Base-by-base conservation (phyloP, 2,113 vertebrate species). In the Hepsetus odoe region DNA sequence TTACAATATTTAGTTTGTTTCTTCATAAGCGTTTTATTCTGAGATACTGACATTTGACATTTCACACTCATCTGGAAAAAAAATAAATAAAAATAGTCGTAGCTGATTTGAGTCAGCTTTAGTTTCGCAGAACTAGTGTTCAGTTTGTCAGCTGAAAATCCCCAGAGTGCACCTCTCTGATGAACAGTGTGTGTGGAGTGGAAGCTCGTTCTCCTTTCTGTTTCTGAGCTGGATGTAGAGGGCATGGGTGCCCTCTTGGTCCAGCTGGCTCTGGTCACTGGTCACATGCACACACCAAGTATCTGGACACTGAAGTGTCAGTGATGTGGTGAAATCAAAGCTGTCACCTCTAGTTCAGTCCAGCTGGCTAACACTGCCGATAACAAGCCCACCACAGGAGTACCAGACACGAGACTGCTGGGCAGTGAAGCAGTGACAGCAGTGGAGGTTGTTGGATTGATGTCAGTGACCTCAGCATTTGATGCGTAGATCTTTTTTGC, bases 231-330 rank as follows among this genome's bases (percentile, higher is more conserved):
- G 13, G 49, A 16, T 24, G n/a, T 38, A 35, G 32, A 72, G 51
- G 53, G 51, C 35, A 42, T 18, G 35, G 22, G n/a, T 26, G 6
- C 58, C 53, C 32, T 33, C 24, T 22, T 58, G 51, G 33, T 78
- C 76, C 44, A 72, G 76, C 78, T 74, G 72, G 71, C 78, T 38
- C 55, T 24, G 35, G 32, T 56, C 2, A 49, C 32, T 49, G 49
- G 20, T 55, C 77, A 80, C 51, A 74, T 32, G 20, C 40, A 72
- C 70, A 65, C 58, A 28, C 73, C 72, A 46, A 46, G 40, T 26
- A 26, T 75, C 51, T 61, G 76, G 76, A 64, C 32, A 18, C 32
- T 33, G 18, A 20, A 55, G 51, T 55, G n/a, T 49, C 22, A 59
- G 35, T 18, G n/a, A 46, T 35, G 35, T 42, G 46, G 20, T 20